Conservation (phyloP, 2,888 invertebrate species). For the Drosophila multiciliata region DNA sequence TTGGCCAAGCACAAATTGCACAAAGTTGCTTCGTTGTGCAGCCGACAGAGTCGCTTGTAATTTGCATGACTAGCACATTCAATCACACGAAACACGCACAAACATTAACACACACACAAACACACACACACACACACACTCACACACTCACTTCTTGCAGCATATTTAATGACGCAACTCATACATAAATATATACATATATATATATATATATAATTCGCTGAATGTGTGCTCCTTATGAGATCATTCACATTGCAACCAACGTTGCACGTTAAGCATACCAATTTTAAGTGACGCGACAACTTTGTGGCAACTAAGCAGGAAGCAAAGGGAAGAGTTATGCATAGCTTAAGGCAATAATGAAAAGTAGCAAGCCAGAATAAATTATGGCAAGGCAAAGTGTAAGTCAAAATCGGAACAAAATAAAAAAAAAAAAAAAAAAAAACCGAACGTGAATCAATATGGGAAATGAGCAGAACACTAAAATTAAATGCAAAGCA, state of each 20-base stretch:
- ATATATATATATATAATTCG: neutral
- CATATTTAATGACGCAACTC: conserved; percentile 13
- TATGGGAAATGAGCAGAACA: neutral
- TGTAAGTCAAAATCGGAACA: neutral
- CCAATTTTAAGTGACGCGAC: neutral
- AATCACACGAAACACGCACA: conserved; percentile 11
- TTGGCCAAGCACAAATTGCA: conserved; percentile 39
- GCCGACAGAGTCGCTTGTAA: conserved; percentile 26
- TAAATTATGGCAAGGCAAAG: neutral
- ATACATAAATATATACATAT: neutral
- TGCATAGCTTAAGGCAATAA: neutral
- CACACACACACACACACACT: neutral
- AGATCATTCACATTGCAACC: neutral
- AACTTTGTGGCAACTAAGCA: neutral
- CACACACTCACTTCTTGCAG: conserved; percentile 6
- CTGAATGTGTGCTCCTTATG: neutral
- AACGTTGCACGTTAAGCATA: neutral
- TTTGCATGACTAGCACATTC: conserved; percentile 34
- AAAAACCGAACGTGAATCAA: neutral
- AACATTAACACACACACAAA: neutral
- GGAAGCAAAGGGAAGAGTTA: neutral
- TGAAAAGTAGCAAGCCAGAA: neutral
- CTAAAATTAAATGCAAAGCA: neutral
- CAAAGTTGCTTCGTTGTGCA: conserved; percentile 48
- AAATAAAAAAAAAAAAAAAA: neutral